Percentiles rank a stretch among this genome's conserved stretches.
Evolutionary conservation across 1,140 invertebrate species (phyloP).

Genomic region (Pissodes strobi): DNA sequence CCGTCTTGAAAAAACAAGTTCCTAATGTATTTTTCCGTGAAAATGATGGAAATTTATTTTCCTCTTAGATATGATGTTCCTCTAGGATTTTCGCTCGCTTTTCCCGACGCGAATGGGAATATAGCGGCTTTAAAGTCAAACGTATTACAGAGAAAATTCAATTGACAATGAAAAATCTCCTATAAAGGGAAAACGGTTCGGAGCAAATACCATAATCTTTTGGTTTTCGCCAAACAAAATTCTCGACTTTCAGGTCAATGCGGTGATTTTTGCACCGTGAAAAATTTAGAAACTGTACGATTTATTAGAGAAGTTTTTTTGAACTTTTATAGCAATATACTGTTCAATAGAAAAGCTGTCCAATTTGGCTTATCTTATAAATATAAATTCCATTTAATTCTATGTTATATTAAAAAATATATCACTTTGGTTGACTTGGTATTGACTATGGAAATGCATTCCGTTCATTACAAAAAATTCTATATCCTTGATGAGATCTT

Average conservation of each 20-base stretch:
- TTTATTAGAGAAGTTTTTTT: too few relatives aligned
- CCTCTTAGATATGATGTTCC: slow-evolving; percentile 36
- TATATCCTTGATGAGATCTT: too few relatives aligned
- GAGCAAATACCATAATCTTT: slow-evolving; percentile 12
- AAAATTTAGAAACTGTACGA: too few relatives aligned
- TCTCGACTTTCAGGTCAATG: not conserved
- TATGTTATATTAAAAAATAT: too few relatives aligned
- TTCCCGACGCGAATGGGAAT: slow-evolving; percentile 18
- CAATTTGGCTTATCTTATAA: too few relatives aligned
- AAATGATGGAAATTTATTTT: slow-evolving; percentile 29
- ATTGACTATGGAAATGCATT: too few relatives aligned
- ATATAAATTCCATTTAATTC: too few relatives aligned
- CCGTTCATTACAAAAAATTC: too few relatives aligned
- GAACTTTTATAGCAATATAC: too few relatives aligned
- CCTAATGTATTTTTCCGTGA: slow-evolving; percentile 35
- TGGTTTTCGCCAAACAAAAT: slow-evolving; percentile 6
- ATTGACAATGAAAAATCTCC: slow-evolving; percentile 41
- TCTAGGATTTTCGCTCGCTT: slow-evolving; percentile 42
- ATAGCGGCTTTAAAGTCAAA: slow-evolving; percentile 36
- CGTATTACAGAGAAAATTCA: slow-evolving; percentile 46
- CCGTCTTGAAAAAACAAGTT: slow-evolving; percentile 35
- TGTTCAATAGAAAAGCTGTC: too few relatives aligned
- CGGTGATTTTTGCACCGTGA: too few relatives aligned
- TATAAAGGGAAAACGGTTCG: slow-evolving; percentile 26
- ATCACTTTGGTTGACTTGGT: too few relatives aligned